These are phyloP conservation scores for Mythimna loreyi DNA, from an alignment of 2,888 invertebrate genomes.

Conservation along the genomic window DNA sequence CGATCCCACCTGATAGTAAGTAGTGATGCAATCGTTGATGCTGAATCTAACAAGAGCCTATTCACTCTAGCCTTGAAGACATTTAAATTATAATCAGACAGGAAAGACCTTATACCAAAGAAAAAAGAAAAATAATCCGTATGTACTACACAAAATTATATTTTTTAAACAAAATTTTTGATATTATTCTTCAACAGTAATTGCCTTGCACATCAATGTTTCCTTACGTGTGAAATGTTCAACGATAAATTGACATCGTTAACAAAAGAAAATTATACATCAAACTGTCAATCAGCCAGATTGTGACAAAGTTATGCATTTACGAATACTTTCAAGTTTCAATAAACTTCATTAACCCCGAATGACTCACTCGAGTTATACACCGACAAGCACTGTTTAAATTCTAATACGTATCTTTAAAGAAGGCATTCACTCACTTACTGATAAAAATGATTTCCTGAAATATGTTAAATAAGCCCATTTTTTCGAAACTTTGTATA, in stretches of 20 bases:
- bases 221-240: slow-evolving; percentile 1
- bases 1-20: no score
- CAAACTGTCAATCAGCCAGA: slow-evolving; percentile 11
- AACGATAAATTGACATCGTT: slow-evolving; percentile 14
- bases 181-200: slow-evolving; percentile 9
- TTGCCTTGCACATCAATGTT: slow-evolving; percentile 15
- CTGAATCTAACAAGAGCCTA: no score
- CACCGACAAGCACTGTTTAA: slow-evolving; percentile 22
- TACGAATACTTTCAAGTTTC: slow-evolving; percentile 44
- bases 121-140: not conserved
- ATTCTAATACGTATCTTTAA: slow-evolving; percentile 13
- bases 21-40: no score
- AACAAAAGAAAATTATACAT: slow-evolving; percentile 35
- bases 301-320: slow-evolving; percentile 25
- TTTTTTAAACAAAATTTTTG: slow-evolving; percentile 1
- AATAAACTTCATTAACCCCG: slow-evolving; percentile 32
- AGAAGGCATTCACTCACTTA: not conserved
- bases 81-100: no score
- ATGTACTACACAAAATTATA: no score
- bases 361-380: slow-evolving; percentile 27
- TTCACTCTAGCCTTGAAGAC: no score
- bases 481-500: slow-evolving; percentile 1
- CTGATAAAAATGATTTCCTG: slow-evolving; percentile 3
- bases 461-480: not conserved
- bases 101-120: not conserved